Base-by-base conservation (phyloP, 2,797 vertebrate species). In the Sus cebifrons region DNA sequence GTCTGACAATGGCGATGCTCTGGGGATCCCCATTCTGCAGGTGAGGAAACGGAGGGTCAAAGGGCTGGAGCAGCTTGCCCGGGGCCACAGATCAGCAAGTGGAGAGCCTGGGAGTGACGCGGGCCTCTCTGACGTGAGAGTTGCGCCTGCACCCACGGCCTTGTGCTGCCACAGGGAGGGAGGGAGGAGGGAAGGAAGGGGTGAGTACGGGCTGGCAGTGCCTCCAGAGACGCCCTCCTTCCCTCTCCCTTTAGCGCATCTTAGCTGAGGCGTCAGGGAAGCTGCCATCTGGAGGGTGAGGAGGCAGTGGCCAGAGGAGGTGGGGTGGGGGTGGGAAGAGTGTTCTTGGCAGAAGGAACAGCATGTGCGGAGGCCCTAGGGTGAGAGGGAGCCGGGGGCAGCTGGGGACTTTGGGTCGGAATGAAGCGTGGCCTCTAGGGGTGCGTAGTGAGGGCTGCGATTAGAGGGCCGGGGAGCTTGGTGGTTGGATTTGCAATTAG, bases 261-360 rank as follows among this genome's bases (percentile, higher is more conserved):
- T 74, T 68, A 23, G 95, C 68, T 82, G 40, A 11, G 68, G 64
- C 17, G 0, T 60, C 32, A 27, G 77, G 40, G 58, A 79, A 86
- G 78, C 56, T 56, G 54, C 92, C 86, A 36, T 74, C 58, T 79
- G 79, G 86, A 78, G 49, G 49, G 29, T 23, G 12, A 92, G 65
- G 54, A 49, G 65, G 67, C 70, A 3, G 0, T 44, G 64, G 74
- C 86, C 16, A n/a, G 73, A 18, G 70, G n/a, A 52, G 71, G 25
- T 23, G 23, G 25, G 20, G 6, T 23, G 9, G 29, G 54, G n/a
- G 27, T 1, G 0, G 78, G 86, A 84, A 81, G 79, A 15, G 44
- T 79, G 71, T 89, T 93, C 83, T 73, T 27, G 64, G 89, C 40
- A 82, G 91, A 27, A 94, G 82, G 93, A 96, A 74, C 75, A 64